Evolutionary conservation across 1,140 invertebrate genomes (phyloP).

Genomic region (Habropoda laboriosa): DNA sequence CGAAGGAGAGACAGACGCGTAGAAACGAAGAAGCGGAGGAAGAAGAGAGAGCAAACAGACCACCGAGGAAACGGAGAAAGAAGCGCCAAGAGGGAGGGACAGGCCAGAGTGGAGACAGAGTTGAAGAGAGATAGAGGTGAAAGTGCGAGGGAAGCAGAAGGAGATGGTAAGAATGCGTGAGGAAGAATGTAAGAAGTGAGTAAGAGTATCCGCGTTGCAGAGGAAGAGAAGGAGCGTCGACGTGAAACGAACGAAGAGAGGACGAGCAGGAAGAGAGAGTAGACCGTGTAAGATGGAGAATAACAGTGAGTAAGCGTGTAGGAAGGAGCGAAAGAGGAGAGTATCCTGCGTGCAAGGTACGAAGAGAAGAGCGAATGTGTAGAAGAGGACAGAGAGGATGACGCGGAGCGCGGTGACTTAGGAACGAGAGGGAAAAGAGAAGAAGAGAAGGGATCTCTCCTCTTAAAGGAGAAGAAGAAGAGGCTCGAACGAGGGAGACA

Average conservation of each 20-base stretch:
- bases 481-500: conserved; percentile 58
- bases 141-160: conserved; percentile 40
- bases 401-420: conserved; percentile 29
- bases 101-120: neutral
- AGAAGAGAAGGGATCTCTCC: neutral
- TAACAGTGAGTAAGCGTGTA: conserved; percentile 51
- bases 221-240: neutral
- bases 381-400: conserved; percentile 39
- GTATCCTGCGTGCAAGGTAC: conserved; percentile 38
- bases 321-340: conserved; percentile 16
- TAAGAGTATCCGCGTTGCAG: neutral
- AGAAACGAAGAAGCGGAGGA: conserved; percentile 1
- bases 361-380: neutral
- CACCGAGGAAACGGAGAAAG: conserved; percentile 43
- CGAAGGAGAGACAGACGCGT: neutral
- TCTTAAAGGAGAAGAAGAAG: conserved; percentile 35
- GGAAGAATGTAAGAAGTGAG: conserved; percentile 57
- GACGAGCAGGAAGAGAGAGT: conserved; percentile 49
- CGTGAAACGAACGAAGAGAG: conserved; percentile 60
- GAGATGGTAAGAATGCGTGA: conserved; percentile 59
- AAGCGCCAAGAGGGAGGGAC: conserved; percentile 16
- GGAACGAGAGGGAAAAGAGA: conserved; percentile 15
- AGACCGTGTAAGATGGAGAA: conserved; percentile 49
- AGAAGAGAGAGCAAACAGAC: conserved; percentile 31
- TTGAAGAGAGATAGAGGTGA: neutral